Evolutionary conservation across 2,113 vertebrate genomes (phyloP).

Genomic region (Ceratotherium simum): DNA sequence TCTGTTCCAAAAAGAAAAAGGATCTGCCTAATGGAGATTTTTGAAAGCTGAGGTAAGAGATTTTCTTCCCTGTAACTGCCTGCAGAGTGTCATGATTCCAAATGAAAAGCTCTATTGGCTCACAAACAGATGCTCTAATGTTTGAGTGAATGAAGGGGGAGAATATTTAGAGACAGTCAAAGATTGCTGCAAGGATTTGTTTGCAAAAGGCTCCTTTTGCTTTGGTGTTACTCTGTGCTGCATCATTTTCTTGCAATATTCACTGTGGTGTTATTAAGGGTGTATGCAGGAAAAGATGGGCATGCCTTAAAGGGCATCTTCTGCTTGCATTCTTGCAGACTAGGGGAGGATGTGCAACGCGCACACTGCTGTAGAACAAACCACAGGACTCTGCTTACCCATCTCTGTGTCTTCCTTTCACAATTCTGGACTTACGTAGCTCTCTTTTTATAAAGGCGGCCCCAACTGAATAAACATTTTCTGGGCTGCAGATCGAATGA

Average conservation of each 20-base stretch:
- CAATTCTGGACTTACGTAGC: not conserved
- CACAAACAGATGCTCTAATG: slow-evolving; percentile 64
- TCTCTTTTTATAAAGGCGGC: not conserved
- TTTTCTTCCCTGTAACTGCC: slow-evolving; percentile 38
- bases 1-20: slow-evolving; percentile 57
- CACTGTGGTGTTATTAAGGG: not conserved
- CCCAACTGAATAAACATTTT: not conserved
- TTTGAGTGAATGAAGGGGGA: slow-evolving; percentile 38
- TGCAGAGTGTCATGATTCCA: slow-evolving; percentile 51
- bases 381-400: not conserved
- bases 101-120: slow-evolving; percentile 66
- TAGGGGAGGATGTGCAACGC: rapidly evolving
- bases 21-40: slow-evolving; percentile 67
- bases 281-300: not conserved
- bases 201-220: slow-evolving; percentile 25
- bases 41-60: slow-evolving; percentile 66
- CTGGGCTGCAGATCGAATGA: not conserved
- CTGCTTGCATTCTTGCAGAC: not conserved
- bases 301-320: not conserved
- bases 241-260: not conserved
- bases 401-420: not conserved
- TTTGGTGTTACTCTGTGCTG: not conserved
- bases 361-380: not conserved
- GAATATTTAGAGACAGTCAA: slow-evolving; percentile 51
- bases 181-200: slow-evolving; percentile 40